Base-by-base conservation (phyloP, 2,113 vertebrate genomes). In the Sinocyclocheilus anophthalmus region DNA sequence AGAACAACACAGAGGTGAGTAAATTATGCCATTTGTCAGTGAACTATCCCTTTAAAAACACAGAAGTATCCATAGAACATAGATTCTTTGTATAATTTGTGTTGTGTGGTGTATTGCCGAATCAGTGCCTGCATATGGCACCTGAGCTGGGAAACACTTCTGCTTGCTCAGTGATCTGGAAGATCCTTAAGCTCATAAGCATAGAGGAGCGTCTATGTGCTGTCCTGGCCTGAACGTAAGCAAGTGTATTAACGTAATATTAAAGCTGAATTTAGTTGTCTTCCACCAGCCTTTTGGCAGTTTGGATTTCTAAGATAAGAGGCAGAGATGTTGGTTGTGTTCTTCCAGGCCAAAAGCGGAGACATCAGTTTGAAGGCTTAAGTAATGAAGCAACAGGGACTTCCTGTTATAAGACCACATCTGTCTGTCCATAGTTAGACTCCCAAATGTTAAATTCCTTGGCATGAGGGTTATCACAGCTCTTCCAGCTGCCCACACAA, bases 131-230 rank as follows among this genome's bases (percentile, higher is more conserved):
- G 26, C 3, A 18, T 69, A 57, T 0, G 55, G 57, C 53, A 65
- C 45, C 55, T 3, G 26, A 53, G 45, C 33, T 67, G 76, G 61
- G 57, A 61, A 33, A 72, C 85, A 63, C 61, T 61, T 87, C 78
- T 77, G 70, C 65, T 77, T 10, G 65, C 26, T 26, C 42, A 16
- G 61, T 26, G 73, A 79, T 82, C 78, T 87, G 87, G 84, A 90
- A 87, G 89, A 88, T 85, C 65, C 65, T 55, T 83, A 22, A 67
- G 50, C 69, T 70, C 77, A 88, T 84, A 77, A 89, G 73, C 81
- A 84, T 39, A 42, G 26, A 50, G 30, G 22, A 39, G 37, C 10
- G 10, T 42, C 69, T 10, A 42, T 72, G 76, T 24, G 30, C 33
- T 79, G 61, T 80, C 81, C 80, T 67, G 22, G 73, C 53, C 53